Percentiles rank a stretch among this genome's conserved stretches.
These are phyloP conservation scores for Leptobrachium ailaonicum DNA, from an alignment of 2,113 vertebrate species.

Conservation along the genomic window DNA sequence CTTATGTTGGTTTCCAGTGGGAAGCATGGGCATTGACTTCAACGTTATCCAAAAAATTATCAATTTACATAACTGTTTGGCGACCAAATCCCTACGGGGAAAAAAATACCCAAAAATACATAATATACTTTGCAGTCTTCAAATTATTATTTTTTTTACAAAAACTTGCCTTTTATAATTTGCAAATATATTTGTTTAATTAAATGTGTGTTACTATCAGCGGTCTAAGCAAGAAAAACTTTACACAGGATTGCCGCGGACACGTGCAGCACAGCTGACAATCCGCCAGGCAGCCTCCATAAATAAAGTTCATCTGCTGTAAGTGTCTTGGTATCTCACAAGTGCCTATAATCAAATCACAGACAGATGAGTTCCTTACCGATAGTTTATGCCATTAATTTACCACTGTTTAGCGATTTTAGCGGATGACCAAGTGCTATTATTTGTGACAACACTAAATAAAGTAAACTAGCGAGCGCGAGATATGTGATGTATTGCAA, in stretches of 20 bases:
- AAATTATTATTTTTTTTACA: too few relatives aligned
- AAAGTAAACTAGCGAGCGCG: slow-evolving; percentile 75
- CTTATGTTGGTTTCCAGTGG: too few relatives aligned
- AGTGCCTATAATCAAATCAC: slow-evolving; percentile 75
- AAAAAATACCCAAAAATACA: too few relatives aligned
- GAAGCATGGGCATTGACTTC: too few relatives aligned
- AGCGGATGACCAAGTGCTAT: slow-evolving; percentile 73
- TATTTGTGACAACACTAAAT: slow-evolving; percentile 80
- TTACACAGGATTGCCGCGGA: slow-evolving; percentile 63
- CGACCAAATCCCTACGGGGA: too few relatives aligned
- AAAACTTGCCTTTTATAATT: not conserved
- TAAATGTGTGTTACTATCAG: not conserved
- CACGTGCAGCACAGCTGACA: slow-evolving; percentile 56
- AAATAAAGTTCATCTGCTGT: slow-evolving; percentile 68
- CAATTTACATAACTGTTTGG: too few relatives aligned
- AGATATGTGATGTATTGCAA: slow-evolving; percentile 73
- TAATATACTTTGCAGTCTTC: too few relatives aligned
- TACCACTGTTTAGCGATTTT: slow-evolving; percentile 69
- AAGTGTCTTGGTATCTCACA: slow-evolving; percentile 63
- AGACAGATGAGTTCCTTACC: slow-evolving; percentile 67
- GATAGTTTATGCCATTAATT: slow-evolving; percentile 77
- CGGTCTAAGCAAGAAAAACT: slow-evolving; percentile 45
- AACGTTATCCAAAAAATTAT: too few relatives aligned
- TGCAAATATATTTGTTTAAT: not conserved
- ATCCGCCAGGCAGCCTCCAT: slow-evolving; percentile 56